A percentile compares a stretch with the other conserved stretches of the same genome.
Evolutionary conservation across 1,140 invertebrate genomes (phyloP).

Genomic region (Cryptotermes secundus): DNA sequence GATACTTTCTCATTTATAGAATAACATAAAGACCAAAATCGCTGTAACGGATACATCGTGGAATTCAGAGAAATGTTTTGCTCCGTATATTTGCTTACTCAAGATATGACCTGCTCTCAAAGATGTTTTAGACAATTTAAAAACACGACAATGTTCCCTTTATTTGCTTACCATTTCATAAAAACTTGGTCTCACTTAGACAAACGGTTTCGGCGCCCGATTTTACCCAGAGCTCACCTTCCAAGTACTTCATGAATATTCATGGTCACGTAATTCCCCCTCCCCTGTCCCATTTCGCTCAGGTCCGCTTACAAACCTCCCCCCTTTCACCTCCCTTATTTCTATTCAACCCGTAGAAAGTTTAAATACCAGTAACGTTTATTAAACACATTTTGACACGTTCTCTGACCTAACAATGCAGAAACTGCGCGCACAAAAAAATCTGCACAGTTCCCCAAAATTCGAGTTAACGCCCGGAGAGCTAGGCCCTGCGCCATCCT

Average conservation of each 20-base stretch:
- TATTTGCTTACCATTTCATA: background rate
- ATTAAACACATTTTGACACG: background rate
- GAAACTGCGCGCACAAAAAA: background rate
- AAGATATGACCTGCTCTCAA: too few species aligned
- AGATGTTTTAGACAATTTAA: too few species aligned
- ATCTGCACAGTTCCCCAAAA: constrained; percentile 1
- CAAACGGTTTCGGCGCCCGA: background rate
- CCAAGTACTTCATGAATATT: constrained; percentile 14
- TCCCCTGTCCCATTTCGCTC: background rate
- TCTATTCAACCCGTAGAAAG: constrained; percentile 6
- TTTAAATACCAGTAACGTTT: constrained; percentile 20
- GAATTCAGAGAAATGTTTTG: too few species aligned
- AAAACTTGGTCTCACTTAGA: background rate
- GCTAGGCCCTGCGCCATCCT: background rate
- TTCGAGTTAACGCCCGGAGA: background rate
- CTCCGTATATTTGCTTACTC: too few species aligned
- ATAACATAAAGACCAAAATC: too few species aligned
- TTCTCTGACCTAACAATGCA: background rate
- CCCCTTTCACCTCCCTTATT: background rate
- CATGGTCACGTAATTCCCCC: background rate
- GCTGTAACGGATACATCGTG: too few species aligned
- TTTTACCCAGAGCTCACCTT: background rate
- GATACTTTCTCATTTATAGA: too few species aligned
- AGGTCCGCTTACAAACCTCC: background rate
- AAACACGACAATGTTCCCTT: background rate